Conservation (phyloP, 2,888 invertebrate genomes). For the Leuctra nigra region DNA sequence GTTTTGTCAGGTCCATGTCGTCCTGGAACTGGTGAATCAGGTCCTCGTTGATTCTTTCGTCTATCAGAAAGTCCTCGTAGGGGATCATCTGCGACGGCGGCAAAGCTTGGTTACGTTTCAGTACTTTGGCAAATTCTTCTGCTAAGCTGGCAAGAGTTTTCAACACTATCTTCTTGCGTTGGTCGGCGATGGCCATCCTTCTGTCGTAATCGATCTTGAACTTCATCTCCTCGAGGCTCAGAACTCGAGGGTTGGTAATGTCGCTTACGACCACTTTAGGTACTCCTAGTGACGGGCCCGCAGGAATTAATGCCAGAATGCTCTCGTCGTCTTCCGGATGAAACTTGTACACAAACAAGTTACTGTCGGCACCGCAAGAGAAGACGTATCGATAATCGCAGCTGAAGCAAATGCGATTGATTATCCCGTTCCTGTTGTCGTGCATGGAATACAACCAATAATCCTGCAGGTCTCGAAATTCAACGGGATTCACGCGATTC, state of each 20-base stretch:
- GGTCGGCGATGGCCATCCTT: constrained; percentile 53
- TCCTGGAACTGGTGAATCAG: constrained; percentile 52
- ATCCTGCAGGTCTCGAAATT: constrained; percentile 52
- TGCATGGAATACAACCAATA: constrained; percentile 69
- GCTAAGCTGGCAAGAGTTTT: constrained; percentile 48
- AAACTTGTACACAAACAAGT: constrained; percentile 63
- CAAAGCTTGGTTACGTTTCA: constrained; percentile 52
- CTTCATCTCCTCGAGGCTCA: constrained; percentile 60
- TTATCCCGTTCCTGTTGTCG: constrained; percentile 60
- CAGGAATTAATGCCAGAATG: constrained; percentile 36
- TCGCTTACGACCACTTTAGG: constrained; percentile 30
- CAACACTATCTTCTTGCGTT: constrained; percentile 54
- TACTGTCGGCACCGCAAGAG: constrained; percentile 66
- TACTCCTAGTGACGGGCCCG: constrained; percentile 9
- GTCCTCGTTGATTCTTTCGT: constrained; percentile 56
- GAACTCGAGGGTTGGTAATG: constrained; percentile 35
- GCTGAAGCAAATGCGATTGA: constrained; percentile 57
- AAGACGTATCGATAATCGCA: constrained; percentile 48
- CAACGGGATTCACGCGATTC: constrained; percentile 42
- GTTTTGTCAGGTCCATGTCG: constrained; percentile 54
- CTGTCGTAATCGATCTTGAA: constrained; percentile 59
- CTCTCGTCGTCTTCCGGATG: constrained; percentile 41
- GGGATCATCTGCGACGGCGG: constrained; percentile 52
- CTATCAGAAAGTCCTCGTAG: constrained; percentile 57
- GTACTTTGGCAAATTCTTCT: constrained; percentile 50